These are phyloP conservation scores for Trypoxylus dichotomus DNA, from an alignment of 1,140 invertebrate genomes.

Conservation along the genomic window DNA sequence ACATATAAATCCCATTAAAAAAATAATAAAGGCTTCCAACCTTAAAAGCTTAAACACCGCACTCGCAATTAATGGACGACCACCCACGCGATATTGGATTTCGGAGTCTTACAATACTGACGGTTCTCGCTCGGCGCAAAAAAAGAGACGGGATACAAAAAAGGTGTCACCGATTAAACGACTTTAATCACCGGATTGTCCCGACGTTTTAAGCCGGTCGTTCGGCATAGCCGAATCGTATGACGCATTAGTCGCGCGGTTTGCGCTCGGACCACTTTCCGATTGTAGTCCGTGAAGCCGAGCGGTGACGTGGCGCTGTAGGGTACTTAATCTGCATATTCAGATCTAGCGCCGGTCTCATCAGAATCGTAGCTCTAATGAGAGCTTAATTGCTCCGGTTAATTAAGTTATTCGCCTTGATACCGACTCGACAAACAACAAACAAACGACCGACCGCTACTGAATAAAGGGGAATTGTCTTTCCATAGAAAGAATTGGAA, in stretches of 20 bases:
- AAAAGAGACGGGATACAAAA: background rate
- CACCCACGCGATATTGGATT: background rate
- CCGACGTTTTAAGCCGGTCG: background rate
- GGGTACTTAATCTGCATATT: slow-evolving; percentile 27
- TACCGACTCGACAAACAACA: slow-evolving; percentile 20
- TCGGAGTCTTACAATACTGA: background rate
- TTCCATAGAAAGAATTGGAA: background rate
- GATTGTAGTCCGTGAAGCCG: background rate
- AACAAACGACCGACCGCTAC: background rate
- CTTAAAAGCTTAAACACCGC: background rate
- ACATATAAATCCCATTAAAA: background rate
- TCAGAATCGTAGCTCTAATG: slow-evolving; percentile 27
- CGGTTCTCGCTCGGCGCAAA: background rate
- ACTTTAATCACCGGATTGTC: slow-evolving; percentile 23
- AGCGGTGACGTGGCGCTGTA: background rate
- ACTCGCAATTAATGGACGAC: background rate
- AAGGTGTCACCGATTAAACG: slow-evolving; percentile 13
- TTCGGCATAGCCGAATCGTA: background rate
- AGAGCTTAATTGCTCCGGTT: slow-evolving; percentile 27
- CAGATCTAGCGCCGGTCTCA: slow-evolving; percentile 8
- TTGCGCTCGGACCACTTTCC: background rate
- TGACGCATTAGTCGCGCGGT: slow-evolving; percentile 9
- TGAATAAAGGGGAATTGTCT: background rate
- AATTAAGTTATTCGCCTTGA: slow-evolving; percentile 28
- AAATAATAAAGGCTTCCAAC: background rate